Conservation (phyloP, 2,888 invertebrate genomes). For the Marasmarcha lunaedactyla region DNA sequence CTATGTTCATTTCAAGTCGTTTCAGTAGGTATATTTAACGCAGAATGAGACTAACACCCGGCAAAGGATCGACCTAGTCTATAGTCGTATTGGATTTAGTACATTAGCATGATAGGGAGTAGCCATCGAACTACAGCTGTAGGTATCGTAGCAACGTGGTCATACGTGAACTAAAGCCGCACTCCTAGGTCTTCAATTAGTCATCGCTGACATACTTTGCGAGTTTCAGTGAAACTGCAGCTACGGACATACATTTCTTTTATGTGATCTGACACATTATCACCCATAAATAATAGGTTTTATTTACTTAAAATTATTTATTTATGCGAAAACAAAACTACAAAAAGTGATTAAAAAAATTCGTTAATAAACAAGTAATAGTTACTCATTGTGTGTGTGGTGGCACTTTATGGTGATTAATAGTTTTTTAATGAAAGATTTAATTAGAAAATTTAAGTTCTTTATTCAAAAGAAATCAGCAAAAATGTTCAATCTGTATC, state of each 20-base stretch:
- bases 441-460: slow-evolving; percentile 24
- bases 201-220: slow-evolving; percentile 42
- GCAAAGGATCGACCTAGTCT: too few species aligned
- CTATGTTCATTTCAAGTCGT: too few species aligned
- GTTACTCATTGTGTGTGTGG: too few species aligned
- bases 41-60: too few species aligned
- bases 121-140: too few species aligned
- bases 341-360: too few species aligned
- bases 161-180: slow-evolving; percentile 27
- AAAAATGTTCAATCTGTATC: slow-evolving; percentile 83
- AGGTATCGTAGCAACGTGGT: neutral
- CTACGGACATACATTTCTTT: slow-evolving; percentile 3
- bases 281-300: neutral
- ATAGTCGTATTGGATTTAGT: too few species aligned
- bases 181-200: slow-evolving; percentile 57
- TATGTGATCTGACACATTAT: neutral
- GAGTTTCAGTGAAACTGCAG: slow-evolving; percentile 23
- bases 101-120: too few species aligned
- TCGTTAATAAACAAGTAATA: too few species aligned
- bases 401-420: too few species aligned
- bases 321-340: too few species aligned
- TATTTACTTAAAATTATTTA: neutral
- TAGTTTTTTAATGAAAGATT: slow-evolving; percentile 28
- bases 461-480: slow-evolving; percentile 23
- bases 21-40: too few species aligned